Percentiles rank a stretch among this genome's conserved stretches.
These are phyloP conservation scores for Triops longicaudatus DNA, from an alignment of 1,140 invertebrate genomes.

Conservation along the genomic window DNA sequence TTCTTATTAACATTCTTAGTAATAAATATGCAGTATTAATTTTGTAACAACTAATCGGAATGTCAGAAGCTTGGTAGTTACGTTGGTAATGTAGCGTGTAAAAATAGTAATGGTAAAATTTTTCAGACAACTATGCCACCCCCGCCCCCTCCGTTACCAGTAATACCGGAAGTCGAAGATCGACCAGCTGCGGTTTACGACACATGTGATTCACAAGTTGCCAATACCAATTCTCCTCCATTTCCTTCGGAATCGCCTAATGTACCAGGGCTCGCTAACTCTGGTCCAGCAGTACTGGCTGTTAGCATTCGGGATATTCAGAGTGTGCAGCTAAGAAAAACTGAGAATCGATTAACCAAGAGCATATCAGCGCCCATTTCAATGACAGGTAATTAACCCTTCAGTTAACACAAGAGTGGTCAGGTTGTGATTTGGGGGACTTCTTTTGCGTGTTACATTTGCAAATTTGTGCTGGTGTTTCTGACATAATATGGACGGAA, in stretches of 20 bases:
- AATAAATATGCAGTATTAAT: no score
- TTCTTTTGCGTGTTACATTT: no score
- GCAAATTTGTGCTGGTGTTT: no score
- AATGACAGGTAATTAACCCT: constrained; percentile 21
- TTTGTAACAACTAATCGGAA: no score
- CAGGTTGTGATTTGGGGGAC: no score
- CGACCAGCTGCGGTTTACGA: neutral
- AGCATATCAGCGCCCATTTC: constrained; percentile 57
- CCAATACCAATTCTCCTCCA: neutral
- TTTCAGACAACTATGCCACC: constrained; percentile 24
- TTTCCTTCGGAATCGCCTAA: neutral
- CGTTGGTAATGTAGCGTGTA: neutral
- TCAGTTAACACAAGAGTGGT: neutral
- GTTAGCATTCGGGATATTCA: constrained; percentile 78
- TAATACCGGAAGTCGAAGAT: constrained; percentile 31
- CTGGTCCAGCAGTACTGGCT: constrained; percentile 52
- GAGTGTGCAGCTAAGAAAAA: constrained; percentile 66
- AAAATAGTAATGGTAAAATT: neutral
- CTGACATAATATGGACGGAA: no score
- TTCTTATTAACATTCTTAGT: no score
- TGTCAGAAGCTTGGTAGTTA: no score
- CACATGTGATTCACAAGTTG: neutral
- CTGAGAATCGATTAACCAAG: constrained; percentile 59
- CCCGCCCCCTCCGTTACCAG: constrained; percentile 31
- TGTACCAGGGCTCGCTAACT: constrained; percentile 23